phyloP scores from a whole-genome alignment of 1,140 invertebrate genomes.

The Conopomorpha cramerella region DNA sequence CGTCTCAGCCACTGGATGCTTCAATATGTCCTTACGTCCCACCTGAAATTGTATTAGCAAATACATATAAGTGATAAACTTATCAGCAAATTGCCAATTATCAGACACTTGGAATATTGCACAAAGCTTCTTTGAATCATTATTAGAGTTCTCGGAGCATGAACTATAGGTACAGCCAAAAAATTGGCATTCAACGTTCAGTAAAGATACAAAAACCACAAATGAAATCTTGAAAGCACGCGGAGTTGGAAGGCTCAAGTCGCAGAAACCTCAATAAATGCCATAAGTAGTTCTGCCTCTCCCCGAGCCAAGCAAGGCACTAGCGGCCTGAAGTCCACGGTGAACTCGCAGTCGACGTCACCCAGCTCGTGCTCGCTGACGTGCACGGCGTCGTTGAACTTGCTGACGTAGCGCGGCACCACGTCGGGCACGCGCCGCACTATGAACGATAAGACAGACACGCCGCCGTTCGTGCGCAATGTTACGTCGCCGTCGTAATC shows the following conservation, averaged over 20 bases:
- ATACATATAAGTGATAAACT: too few species aligned
- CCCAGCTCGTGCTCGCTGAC: constrained; percentile 81
- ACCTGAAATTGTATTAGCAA: too few species aligned
- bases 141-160: too few species aligned
- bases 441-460: constrained; percentile 79
- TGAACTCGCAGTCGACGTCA: constrained; percentile 81
- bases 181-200: too few species aligned
- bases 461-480: constrained; percentile 75
- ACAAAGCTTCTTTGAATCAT: too few species aligned
- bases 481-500: constrained; percentile 83
- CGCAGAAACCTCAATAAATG: constrained; percentile 75
- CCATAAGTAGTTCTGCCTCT: constrained; percentile 73
- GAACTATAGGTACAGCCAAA: too few species aligned
- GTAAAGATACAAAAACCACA: too few species aligned
- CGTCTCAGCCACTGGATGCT: constrained; percentile 81
- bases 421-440: constrained; percentile 80
- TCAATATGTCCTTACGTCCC: constrained; percentile 73
- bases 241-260: too few species aligned
- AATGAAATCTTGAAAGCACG: too few species aligned
- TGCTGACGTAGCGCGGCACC: constrained; percentile 69
- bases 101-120: too few species aligned
- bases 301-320: constrained; percentile 66
- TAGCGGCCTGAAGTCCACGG: constrained; percentile 73
- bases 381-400: constrained; percentile 77
- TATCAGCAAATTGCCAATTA: too few species aligned